Base-by-base conservation (phyloP, 2,888 invertebrate species). In the Euplexia lucipara region DNA sequence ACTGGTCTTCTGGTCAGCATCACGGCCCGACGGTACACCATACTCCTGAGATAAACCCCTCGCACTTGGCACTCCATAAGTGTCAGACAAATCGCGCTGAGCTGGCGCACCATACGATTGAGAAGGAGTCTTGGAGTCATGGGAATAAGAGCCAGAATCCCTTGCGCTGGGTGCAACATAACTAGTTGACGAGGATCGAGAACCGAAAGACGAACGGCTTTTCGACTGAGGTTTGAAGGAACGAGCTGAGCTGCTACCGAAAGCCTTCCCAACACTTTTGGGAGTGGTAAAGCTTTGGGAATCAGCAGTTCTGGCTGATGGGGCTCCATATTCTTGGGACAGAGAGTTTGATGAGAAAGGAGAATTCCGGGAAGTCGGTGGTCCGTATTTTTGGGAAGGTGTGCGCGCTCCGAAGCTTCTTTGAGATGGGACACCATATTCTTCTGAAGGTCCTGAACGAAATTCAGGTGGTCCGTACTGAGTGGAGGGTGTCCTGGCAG, bases 51-150 rank as follows among this genome's bases (percentile, higher is more conserved):
- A 93, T 4, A 86, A 22, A 67, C 75, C 75, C 48, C 88, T 86
- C 5, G 84, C 77, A 56, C 90, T 89, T 12, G 96, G 95, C 35
- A 92, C 93, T 39, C 95, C 95, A 68, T 91, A 91, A 0, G 85
- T 83, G 22, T 89, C 88, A 2, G 89, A 86, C 35, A 87, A 41
- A 18, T 84, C 79, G 37, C 83, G 82, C 9, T 85, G 83, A 39
- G 75, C 86, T 4, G 95, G 93, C 30, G 92, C 83, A 47, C 83
- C 83, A 20, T 84, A 84, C 58, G 76, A 72, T 56, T 78, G 85
- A 67, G 79, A 76, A 22, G 56, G 54, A 61, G 47, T 44, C 37
- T 75, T 68, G 20, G 63, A 14, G 0, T 59, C 56, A 22, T 74
- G 54, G 39, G 78, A 56, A 51, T 80, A 75, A 48, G 74, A 70